Evolutionary conservation across 2,113 vertebrate genomes (phyloP).

Genomic region (Python bivittatus): DNA sequence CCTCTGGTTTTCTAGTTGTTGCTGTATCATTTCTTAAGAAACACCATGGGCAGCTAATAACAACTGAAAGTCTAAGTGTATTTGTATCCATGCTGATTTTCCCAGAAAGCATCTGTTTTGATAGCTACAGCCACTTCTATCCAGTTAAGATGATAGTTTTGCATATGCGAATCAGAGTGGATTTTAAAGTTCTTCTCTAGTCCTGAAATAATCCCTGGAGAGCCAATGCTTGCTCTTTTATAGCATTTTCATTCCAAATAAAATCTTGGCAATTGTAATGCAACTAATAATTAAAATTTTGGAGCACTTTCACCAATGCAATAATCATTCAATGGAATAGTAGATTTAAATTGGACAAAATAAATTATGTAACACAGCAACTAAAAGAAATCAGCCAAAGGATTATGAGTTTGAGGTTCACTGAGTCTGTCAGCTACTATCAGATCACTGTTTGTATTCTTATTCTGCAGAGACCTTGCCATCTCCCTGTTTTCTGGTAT

Average conservation of each 20-base stretch:
- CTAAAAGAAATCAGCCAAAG: conserved; percentile 1
- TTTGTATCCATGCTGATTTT: background rate
- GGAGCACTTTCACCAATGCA: background rate
- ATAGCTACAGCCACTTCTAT: background rate
- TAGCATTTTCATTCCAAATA: background rate
- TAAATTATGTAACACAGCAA: background rate
- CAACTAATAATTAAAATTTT: conserved; percentile 2
- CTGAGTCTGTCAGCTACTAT: conserved; percentile 8
- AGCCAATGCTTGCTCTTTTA: background rate
- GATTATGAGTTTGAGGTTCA: background rate
- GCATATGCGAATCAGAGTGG: background rate
- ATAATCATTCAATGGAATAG: conserved; percentile 4
- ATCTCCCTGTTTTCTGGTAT: background rate
- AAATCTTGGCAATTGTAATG: background rate
- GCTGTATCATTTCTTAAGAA: background rate
- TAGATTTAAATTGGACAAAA: conserved; percentile 5
- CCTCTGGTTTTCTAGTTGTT: background rate
- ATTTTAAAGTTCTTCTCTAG: background rate
- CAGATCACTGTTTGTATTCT: conserved; percentile 12
- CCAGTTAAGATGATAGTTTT: background rate
- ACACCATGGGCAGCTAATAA: background rate
- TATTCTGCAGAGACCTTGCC: background rate
- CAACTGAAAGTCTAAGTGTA: background rate
- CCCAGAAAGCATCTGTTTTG: background rate
- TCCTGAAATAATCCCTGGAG: background rate